Percentiles rank a stretch among this genome's conserved stretches.
Evolutionary conservation across 2,797 vertebrate species (phyloP).

Genomic region (Telmatherina bonti): DNA sequence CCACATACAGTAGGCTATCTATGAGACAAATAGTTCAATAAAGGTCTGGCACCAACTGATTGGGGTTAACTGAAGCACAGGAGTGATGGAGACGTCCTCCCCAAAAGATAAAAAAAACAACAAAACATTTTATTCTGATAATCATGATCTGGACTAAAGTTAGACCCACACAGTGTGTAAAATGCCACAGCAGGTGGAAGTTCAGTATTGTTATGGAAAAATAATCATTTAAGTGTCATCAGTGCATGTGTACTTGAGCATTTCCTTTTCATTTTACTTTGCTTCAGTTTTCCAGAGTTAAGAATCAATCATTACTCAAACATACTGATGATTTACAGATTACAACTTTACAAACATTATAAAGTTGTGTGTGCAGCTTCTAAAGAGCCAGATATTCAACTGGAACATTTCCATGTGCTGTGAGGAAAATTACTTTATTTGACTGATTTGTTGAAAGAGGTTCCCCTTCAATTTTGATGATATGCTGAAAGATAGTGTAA

Average conservation of each 20-base stretch:
- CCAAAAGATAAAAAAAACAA: conserved; percentile 37
- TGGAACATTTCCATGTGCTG: not conserved
- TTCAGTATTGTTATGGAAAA: not conserved
- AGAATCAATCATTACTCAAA: not conserved
- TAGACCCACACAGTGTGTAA: conserved; percentile 2
- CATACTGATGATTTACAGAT: not conserved
- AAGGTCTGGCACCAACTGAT: conserved; percentile 67
- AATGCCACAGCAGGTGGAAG: not conserved
- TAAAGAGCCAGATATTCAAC: not conserved
- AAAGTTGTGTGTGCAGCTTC: not conserved
- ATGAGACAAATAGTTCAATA: conserved; percentile 63
- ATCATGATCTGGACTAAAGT: conserved; percentile 36
- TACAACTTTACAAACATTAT: not conserved
- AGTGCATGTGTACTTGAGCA: not conserved
- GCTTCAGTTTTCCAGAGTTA: not conserved
- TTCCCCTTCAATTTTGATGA: not conserved
- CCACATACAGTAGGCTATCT: conserved; percentile 36
- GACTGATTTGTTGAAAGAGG: not conserved
- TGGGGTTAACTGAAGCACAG: conserved; percentile 66
- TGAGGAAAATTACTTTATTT: not conserved
- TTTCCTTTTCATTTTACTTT: not conserved
- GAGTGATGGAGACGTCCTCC: conserved; percentile 60
- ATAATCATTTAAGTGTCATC: not conserved
- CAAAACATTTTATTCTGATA: conserved; percentile 41
- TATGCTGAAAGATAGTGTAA: not conserved